phyloP scores from a whole-genome alignment of 2,113 vertebrate species.

The Dolichotis patagonum region DNA sequence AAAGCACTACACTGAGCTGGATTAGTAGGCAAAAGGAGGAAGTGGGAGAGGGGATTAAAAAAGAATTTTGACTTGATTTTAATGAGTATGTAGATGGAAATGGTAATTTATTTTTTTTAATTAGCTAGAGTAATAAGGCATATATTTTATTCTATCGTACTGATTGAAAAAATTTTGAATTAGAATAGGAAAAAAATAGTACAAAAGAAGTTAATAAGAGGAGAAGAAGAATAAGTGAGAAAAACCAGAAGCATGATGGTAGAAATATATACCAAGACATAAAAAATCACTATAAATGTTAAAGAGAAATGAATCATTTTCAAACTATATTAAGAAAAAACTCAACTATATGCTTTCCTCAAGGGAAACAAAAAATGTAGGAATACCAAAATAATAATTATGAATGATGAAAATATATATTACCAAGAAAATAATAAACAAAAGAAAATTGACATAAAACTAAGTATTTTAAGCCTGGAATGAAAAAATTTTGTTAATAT shows the following conservation, averaged over 20 bases:
- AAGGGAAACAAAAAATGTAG: background rate
- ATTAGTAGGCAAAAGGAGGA: background rate
- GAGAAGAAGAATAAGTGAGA: background rate
- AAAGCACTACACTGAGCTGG: background rate
- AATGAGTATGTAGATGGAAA: background rate
- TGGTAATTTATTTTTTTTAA: background rate
- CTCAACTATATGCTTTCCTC: background rate
- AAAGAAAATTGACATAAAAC: background rate
- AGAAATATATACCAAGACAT: background rate
- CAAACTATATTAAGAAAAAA: background rate
- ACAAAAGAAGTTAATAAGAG: background rate
- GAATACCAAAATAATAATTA: background rate
- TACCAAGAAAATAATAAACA: background rate
- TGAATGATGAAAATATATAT: background rate
- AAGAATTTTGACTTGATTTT: background rate
- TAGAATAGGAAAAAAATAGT: background rate
- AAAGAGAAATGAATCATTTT: background rate
- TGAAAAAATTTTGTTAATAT: background rate
- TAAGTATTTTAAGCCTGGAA: background rate
- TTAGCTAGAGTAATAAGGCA: background rate
- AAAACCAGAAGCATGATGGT: background rate
- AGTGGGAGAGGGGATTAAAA: background rate
- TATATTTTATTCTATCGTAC: background rate
- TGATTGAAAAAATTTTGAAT: background rate
- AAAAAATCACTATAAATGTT: background rate